phyloP scores from a whole-genome alignment of 2,888 invertebrate species.

The Anorthoa munda region DNA sequence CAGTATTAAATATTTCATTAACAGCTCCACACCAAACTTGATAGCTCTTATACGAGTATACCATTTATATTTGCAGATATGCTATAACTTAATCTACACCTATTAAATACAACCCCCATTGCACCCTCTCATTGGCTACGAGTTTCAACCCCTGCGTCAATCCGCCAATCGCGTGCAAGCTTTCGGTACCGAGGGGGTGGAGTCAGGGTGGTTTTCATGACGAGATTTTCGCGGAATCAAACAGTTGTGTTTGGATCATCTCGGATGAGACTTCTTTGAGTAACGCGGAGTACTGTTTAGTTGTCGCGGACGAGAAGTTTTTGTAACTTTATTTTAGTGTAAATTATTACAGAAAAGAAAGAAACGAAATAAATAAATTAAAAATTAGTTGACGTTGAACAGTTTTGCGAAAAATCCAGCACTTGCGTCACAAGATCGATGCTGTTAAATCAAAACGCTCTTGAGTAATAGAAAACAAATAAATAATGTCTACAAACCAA shows the following conservation, averaged over 20 bases:
- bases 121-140: slow-evolving; percentile 80
- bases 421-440: not conserved
- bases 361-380: not conserved
- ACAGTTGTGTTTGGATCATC: slow-evolving; percentile 82
- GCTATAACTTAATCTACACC: slow-evolving; percentile 90
- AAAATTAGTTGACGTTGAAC: not conserved
- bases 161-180: slow-evolving; percentile 80
- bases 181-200: slow-evolving; percentile 83
- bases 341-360: not conserved
- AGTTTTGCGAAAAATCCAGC: not conserved
- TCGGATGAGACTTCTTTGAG: slow-evolving; percentile 69
- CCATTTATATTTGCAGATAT: slow-evolving; percentile 84
- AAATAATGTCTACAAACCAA: slow-evolving; percentile 2
- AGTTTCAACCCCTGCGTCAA: slow-evolving; percentile 83
- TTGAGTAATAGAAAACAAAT: not conserved
- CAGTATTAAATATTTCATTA: slow-evolving; percentile 80
- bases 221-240: slow-evolving; percentile 82
- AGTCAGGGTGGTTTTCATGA: slow-evolving; percentile 86
- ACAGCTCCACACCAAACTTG: slow-evolving; percentile 78
- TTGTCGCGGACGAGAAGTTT: slow-evolving; percentile 70
- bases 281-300: slow-evolving; percentile 64
- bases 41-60: slow-evolving; percentile 86
- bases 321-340: slow-evolving; percentile 65
- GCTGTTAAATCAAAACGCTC: too few relatives aligned
- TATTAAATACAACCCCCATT: slow-evolving; percentile 84